phyloP scores from a whole-genome alignment of 2,113 vertebrate genomes.

The Nematolebias whitei region DNA sequence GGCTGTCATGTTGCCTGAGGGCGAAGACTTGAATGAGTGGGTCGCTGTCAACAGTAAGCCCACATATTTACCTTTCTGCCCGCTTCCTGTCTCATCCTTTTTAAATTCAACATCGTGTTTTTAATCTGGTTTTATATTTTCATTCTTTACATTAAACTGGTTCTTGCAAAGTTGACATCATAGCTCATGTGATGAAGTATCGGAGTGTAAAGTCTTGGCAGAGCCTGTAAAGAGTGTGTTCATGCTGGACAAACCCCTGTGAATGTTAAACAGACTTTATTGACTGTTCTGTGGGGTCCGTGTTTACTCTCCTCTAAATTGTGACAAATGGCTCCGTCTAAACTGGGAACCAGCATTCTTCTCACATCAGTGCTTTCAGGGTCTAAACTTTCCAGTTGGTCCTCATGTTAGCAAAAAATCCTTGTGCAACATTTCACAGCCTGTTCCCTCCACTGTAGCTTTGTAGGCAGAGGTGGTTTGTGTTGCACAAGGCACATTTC shows the following conservation, averaged over 20 bases:
- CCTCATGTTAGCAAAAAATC: background rate
- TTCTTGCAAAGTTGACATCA: slow-evolving; percentile 20
- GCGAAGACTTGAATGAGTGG: slow-evolving; percentile 96
- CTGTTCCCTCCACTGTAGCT: background rate
- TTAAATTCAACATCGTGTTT: slow-evolving; percentile 1
- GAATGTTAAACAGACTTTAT: slow-evolving; percentile 66
- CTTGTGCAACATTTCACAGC: background rate
- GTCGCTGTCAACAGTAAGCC: slow-evolving; percentile 95
- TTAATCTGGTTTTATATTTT: background rate
- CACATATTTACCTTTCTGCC: background rate
- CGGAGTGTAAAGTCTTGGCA: slow-evolving; percentile 39
- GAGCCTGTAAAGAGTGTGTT: slow-evolving; percentile 27
- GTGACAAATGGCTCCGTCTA: slow-evolving; percentile 27
- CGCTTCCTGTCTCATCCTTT: background rate
- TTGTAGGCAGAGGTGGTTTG: background rate
- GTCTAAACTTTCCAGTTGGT: slow-evolving; percentile 2
- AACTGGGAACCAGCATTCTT: slow-evolving; percentile 28
- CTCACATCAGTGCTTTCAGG: background rate
- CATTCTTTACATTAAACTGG: slow-evolving; percentile 5
- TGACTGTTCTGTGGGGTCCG: slow-evolving; percentile 33
- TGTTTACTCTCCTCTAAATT: slow-evolving; percentile 48
- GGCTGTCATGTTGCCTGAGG: slow-evolving; percentile 92
- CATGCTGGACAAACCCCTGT: slow-evolving; percentile 38
- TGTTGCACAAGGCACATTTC: slow-evolving; percentile 11
- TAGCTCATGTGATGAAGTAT: slow-evolving; percentile 12